Percentiles rank a stretch among this genome's conserved stretches.
Evolutionary conservation across 2,113 vertebrate genomes (phyloP).

Genomic region (Pao palembangensis): DNA sequence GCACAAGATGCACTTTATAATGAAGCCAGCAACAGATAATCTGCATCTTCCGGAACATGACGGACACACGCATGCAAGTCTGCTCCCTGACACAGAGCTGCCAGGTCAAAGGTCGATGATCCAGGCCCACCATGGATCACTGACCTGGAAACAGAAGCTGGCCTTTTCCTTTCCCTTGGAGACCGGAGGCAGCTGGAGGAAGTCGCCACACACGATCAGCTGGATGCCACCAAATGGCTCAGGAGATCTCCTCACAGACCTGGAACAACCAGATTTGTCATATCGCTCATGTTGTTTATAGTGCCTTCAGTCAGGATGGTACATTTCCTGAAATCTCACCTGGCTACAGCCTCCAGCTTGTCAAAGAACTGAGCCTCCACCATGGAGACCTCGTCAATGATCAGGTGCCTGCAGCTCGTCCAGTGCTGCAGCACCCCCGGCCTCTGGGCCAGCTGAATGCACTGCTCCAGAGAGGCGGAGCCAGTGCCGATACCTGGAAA

Average conservation of each 20-base stretch:
- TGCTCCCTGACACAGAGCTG: too few species aligned
- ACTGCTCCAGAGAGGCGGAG: conserved; percentile 85
- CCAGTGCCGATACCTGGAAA: conserved; percentile 88
- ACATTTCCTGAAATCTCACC: conserved; percentile 67
- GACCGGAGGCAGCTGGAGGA: conserved; percentile 94
- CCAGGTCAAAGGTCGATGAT: background rate
- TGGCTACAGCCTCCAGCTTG: conserved; percentile 89
- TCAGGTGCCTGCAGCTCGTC: conserved; percentile 85
- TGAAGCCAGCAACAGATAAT: background rate
- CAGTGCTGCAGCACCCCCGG: conserved; percentile 86
- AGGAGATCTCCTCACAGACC: conserved; percentile 81
- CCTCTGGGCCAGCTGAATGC: conserved; percentile 86
- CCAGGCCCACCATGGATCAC: too few species aligned
- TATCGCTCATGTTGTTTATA: background rate
- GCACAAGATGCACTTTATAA: background rate
- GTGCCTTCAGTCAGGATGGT: too few species aligned
- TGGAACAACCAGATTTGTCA: conserved; percentile 38
- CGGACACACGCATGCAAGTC: too few species aligned
- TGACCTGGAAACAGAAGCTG: conserved; percentile 93
- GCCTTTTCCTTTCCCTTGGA: conserved; percentile 81
- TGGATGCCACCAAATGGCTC: conserved; percentile 96
- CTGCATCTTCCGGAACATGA: background rate
- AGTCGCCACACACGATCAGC: conserved; percentile 93
- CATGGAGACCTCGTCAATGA: conserved; percentile 98
- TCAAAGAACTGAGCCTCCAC: conserved; percentile 94